Percentiles rank a stretch among this genome's conserved stretches.
phyloP scores from a whole-genome alignment of 2,797 vertebrate species.

The Lophius americanus region DNA sequence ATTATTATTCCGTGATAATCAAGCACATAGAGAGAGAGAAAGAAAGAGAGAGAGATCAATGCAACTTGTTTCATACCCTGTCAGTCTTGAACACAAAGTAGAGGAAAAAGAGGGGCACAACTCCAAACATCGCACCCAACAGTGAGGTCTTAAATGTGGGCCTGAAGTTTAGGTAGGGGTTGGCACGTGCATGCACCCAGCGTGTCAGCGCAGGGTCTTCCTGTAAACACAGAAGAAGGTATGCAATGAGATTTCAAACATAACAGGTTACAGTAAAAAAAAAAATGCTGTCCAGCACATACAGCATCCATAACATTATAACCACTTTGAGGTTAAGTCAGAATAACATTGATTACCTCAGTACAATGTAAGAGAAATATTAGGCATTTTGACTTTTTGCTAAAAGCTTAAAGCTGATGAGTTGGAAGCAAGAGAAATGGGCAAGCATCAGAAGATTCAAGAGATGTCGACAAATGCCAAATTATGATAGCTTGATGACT shows the following conservation, averaged over 20 bases:
- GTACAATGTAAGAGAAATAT: no score
- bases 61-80: slow-evolving; percentile 80
- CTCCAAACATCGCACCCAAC: slow-evolving; percentile 72
- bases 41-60: not conserved
- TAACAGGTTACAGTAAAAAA: no score
- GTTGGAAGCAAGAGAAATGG: no score
- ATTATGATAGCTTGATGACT: no score
- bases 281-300: no score
- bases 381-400: no score
- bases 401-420: no score
- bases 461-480: no score
- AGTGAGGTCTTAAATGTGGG: slow-evolving; percentile 86
- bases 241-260: slow-evolving; percentile 4
- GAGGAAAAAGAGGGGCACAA: slow-evolving; percentile 83
- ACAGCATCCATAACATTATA: no score
- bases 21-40: not conserved
- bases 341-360: no score
- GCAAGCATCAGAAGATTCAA: no score
- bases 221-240: slow-evolving; percentile 68
- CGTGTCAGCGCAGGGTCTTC: slow-evolving; percentile 89
- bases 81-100: slow-evolving; percentile 80
- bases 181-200: slow-evolving; percentile 86
- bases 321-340: no score
- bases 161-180: slow-evolving; percentile 83
- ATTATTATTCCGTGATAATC: not conserved